phyloP scores from a whole-genome alignment of 2,113 vertebrate genomes.

The Tenebrosternarchus preto region DNA sequence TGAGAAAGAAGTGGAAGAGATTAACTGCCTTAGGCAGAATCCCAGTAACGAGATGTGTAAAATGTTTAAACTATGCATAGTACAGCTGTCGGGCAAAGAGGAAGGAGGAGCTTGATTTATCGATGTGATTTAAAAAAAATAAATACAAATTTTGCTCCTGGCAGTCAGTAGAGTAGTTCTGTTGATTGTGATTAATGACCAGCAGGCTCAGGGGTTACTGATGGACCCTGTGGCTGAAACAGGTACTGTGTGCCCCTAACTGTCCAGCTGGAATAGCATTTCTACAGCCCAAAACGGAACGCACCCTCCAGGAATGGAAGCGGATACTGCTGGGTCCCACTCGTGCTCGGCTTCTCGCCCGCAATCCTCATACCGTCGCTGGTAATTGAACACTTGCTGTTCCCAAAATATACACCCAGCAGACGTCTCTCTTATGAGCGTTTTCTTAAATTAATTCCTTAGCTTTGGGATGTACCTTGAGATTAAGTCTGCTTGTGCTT shows the following conservation, averaged over 20 bases:
- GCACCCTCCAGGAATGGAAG: conserved; percentile 35
- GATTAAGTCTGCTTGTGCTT: too few species aligned
- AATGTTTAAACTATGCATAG: neutral
- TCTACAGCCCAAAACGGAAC: conserved; percentile 14
- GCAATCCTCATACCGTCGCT: neutral
- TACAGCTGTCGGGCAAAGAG: neutral
- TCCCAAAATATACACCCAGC: neutral
- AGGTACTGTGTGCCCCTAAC: neutral
- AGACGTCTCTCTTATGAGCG: neutral
- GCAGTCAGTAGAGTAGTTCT: neutral
- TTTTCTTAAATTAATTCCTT: too few species aligned
- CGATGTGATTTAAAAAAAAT: neutral
- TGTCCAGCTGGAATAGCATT: neutral
- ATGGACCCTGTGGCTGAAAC: too few species aligned
- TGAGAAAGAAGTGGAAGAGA: neutral
- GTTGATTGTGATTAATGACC: neutral
- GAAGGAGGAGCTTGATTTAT: neutral
- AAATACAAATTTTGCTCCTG: neutral
- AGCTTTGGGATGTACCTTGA: too few species aligned
- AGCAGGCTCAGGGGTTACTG: neutral
- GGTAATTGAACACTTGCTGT: neutral
- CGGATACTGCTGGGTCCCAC: neutral
- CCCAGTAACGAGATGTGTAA: neutral
- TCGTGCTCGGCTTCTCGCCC: neutral
- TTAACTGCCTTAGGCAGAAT: neutral